Base-by-base conservation (phyloP, 2,888 invertebrate genomes). In the Heliconius ethilla region DNA sequence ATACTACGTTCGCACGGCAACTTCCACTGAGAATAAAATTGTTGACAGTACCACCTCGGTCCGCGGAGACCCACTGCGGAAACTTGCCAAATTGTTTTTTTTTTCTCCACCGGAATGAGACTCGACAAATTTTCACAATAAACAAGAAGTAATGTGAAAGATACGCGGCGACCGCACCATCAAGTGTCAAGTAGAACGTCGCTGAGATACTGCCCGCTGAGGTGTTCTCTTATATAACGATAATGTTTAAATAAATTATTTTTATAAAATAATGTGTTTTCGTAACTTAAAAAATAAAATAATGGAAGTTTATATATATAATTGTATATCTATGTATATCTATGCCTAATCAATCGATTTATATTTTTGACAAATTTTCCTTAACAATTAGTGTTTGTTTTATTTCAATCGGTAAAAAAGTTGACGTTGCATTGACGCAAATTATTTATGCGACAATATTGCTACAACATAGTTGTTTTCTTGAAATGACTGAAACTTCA, bases 1-100 rank as follows among this genome's bases (percentile, higher is more conserved):
- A 87, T 87, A 85, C 89, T 86, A 89, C 91, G 27, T 90, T 86
- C 84, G 85, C 84, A 85, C 82, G 84, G 84, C 83, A 84, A 87
- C 86, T 86, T 87, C 84, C 84, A 85, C 83, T 76, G 84, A 83
- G 86, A 84, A 89, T 86, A 86, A 88, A 88, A 86, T 85, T 86
- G 87, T 88, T 87, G 89, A 89, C 89, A 87, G 86, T 86, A 82
- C 82, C 82, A 83, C 77, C 82, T 81, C 79, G 82, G 79, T 76
- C 78, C 81, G 82, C 83, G 83, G 77, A 33, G 6, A 33, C 29
- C 9, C 7, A 33, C 33, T 5, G 7, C 82, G 83, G 78, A 73
- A 84, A 85, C 79, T 84, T 81, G 79, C 80, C 80, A 86, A 87
- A 86, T 86, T 86, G 85, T 84, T 85, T 83, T 83, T 82, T 80